phyloP scores from a whole-genome alignment of 2,113 vertebrate genomes.

The Mola mola region DNA sequence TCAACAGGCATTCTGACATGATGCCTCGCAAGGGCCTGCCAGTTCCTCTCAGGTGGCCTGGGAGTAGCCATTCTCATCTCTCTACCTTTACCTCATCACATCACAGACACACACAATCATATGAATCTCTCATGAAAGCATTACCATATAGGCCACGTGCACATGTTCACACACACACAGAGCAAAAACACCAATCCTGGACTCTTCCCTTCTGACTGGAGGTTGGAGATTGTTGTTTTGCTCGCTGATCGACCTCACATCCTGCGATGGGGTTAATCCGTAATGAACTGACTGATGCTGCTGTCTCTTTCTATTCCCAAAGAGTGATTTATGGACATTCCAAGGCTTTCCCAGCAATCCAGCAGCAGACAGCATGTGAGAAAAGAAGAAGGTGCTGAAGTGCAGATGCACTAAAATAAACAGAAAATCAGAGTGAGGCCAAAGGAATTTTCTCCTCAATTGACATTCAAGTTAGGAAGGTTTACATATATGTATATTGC shows the following conservation, averaged over 20 bases:
- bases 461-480: not conserved
- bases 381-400: not conserved
- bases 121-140: slow-evolving; percentile 5
- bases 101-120: slow-evolving; percentile 6
- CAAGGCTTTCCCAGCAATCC: slow-evolving; percentile 41
- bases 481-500: too few species aligned
- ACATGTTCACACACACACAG: not conserved
- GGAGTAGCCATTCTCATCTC: slow-evolving; percentile 64
- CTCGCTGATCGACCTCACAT: slow-evolving; percentile 41
- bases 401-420: not conserved
- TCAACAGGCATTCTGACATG: slow-evolving; percentile 79
- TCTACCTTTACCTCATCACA: slow-evolving; percentile 18
- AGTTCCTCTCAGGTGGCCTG: slow-evolving; percentile 77
- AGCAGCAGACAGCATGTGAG: slow-evolving; percentile 5
- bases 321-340: slow-evolving; percentile 50
- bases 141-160: slow-evolving; percentile 3
- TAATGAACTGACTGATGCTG: slow-evolving; percentile 64
- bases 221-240: slow-evolving; percentile 50
- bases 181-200: not conserved
- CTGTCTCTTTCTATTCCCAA: slow-evolving; percentile 53
- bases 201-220: slow-evolving; percentile 21
- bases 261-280: slow-evolving; percentile 62
- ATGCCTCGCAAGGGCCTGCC: slow-evolving; percentile 68
- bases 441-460: not conserved
- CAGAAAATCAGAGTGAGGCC: not conserved